A percentile compares a stretch with the other conserved stretches of the same genome.
Conservation (phyloP, 1,140 invertebrate species). For the Drosophila subobscura region DNA sequence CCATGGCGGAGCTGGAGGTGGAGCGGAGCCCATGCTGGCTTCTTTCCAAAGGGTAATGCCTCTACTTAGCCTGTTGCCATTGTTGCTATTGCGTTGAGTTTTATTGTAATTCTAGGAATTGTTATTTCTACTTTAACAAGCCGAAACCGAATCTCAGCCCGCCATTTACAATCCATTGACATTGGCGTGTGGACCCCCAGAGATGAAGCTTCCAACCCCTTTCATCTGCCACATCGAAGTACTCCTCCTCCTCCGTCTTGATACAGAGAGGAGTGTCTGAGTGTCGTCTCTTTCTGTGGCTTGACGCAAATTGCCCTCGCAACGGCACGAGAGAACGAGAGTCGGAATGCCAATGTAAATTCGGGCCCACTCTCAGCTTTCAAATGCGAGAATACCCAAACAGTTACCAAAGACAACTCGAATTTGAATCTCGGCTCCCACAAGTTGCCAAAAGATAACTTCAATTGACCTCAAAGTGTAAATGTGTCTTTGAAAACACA, state of each 20-base stretch:
- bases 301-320: constrained; percentile 69
- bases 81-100: constrained; percentile 60
- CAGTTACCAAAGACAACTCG: constrained; percentile 3
- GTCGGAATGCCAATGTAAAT: constrained; percentile 23
- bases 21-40: background rate
- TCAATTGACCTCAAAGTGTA: constrained; percentile 7
- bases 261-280: constrained; percentile 2
- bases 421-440: background rate
- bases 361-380: constrained; percentile 34
- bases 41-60: constrained; percentile 66
- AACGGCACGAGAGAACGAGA: constrained; percentile 34
- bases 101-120: constrained; percentile 79
- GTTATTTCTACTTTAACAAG: constrained; percentile 78
- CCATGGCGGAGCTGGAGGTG: background rate
- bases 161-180: constrained; percentile 34
- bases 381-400: constrained; percentile 32
- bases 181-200: constrained; percentile 28
- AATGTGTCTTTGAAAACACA: constrained; percentile 16
- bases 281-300: constrained; percentile 57
- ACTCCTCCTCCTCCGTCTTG: constrained; percentile 5
- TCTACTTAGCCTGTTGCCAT: constrained; percentile 52
- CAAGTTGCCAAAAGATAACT: constrained; percentile 16
- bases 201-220: constrained; percentile 37
- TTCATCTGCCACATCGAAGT: background rate
- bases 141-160: constrained; percentile 62